These are phyloP conservation scores for Dendroctonus ponderosae DNA, from an alignment of 1,140 invertebrate genomes.

Conservation along the genomic window DNA sequence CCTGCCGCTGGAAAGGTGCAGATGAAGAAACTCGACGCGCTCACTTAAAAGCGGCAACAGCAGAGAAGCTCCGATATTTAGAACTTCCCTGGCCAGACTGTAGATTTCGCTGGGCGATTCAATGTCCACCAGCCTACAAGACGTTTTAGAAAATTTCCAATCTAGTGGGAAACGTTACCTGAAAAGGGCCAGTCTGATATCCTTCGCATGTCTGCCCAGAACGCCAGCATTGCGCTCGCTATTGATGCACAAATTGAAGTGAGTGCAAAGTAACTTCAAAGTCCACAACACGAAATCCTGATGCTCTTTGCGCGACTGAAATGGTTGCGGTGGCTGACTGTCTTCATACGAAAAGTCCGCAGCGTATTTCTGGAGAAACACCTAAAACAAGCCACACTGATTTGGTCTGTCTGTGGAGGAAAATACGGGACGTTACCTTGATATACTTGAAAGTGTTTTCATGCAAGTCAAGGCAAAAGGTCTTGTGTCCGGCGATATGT, in stretches of 20 bases:
- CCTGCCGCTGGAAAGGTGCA: constrained; percentile 58
- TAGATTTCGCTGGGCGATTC: constrained; percentile 57
- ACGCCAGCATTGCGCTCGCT: constrained; percentile 54
- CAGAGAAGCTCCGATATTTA: constrained; percentile 60
- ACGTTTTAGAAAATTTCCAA: neutral
- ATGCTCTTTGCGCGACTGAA: constrained; percentile 56
- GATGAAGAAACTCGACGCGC: constrained; percentile 60
- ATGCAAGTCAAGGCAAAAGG: constrained; percentile 65
- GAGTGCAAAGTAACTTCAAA: constrained; percentile 60
- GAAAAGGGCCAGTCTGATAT: constrained; percentile 60
- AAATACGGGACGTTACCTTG: constrained; percentile 4
- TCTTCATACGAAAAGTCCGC: constrained; percentile 52
- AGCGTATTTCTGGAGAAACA: constrained; percentile 62
- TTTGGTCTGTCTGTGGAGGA: neutral
- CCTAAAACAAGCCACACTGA: constrained; percentile 48
- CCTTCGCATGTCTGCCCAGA: constrained; percentile 56
- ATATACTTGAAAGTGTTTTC: constrained; percentile 58
- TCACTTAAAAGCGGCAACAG: constrained; percentile 62
- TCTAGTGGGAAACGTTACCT: constrained; percentile 43
- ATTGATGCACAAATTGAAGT: constrained; percentile 59
- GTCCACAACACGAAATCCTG: constrained; percentile 61
- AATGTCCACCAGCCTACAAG: constrained; percentile 60
- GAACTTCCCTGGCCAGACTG: constrained; percentile 57
- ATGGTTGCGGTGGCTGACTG: constrained; percentile 50
- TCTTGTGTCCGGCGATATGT: constrained; percentile 58